A percentile compares a stretch with the other conserved stretches of the same genome.
Evolutionary conservation across 2,888 invertebrate genomes (phyloP).

Genomic region (Hedya salicella): DNA sequence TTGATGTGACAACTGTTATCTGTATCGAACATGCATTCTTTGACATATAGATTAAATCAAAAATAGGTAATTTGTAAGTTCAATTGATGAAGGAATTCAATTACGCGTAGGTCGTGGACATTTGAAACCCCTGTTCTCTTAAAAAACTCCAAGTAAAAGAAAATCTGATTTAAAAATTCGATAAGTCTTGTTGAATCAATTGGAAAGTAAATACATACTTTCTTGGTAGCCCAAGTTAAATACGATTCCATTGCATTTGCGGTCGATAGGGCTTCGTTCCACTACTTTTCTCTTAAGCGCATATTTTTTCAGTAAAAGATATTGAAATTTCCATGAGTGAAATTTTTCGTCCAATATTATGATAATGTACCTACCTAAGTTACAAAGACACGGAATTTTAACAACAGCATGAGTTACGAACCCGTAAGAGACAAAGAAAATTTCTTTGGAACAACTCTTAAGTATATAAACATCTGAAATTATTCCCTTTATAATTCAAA

Average conservation of each 20-base stretch:
- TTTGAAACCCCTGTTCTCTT: too few species aligned
- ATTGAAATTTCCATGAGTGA: conserved; percentile 18
- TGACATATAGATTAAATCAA: too few species aligned
- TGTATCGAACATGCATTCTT: too few species aligned
- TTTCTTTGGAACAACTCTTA: conserved; percentile 61
- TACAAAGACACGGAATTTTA: conserved; percentile 39
- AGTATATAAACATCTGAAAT: conserved; percentile 79
- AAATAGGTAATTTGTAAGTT: too few species aligned
- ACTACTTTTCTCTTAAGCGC: conserved; percentile 11
- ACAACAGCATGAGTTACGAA: conserved; percentile 41
- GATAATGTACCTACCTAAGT: conserved; percentile 33
- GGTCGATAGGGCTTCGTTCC: conserved; percentile 51
- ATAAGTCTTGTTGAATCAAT: conserved; percentile 68
- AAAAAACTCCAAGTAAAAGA: conserved; percentile 46
- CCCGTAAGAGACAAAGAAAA: conserved; percentile 51
- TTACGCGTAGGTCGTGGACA: too few species aligned
- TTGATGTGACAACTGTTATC: too few species aligned
- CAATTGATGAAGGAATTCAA: background rate
- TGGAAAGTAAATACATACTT: conserved; percentile 63
- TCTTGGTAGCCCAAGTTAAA: conserved; percentile 62
- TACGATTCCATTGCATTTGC: conserved; percentile 67
- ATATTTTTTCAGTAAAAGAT: conserved; percentile 37
- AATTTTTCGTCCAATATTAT: conserved; percentile 33
- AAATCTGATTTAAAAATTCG: conserved; percentile 52
- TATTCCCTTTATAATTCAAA: conserved; percentile 82